A percentile compares a stretch with the other conserved stretches of the same genome.
These are phyloP conservation scores for Danio jaintianensis DNA, from an alignment of 2,797 vertebrate genomes.

Conservation along the genomic window DNA sequence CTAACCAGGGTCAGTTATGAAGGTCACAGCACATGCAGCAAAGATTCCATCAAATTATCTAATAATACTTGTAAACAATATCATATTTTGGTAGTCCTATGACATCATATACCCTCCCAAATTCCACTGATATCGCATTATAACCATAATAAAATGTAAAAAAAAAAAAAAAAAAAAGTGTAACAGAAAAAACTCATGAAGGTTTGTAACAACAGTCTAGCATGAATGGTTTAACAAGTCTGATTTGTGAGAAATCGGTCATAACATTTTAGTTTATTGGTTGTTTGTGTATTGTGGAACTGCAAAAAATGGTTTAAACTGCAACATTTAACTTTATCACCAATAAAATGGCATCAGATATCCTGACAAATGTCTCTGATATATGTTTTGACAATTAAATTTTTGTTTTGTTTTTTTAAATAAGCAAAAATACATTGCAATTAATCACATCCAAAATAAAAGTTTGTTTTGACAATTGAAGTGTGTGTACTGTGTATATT, in stretches of 20 bases:
- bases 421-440: too few relatives aligned
- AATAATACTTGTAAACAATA: not conserved
- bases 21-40: slow-evolving; percentile 32
- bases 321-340: not conserved
- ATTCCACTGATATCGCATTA: not conserved
- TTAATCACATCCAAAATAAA: too few relatives aligned
- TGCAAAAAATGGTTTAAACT: not conserved
- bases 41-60: not conserved
- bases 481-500: too few relatives aligned
- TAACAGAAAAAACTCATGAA: too few relatives aligned
- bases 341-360: not conserved
- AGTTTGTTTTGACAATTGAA: too few relatives aligned
- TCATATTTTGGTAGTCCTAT: not conserved
- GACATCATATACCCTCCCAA: not conserved
- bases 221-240: too few relatives aligned
- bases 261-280: not conserved
- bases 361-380: not conserved
- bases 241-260: not conserved
- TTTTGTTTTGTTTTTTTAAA: too few relatives aligned
- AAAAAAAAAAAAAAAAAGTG: not conserved
- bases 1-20: slow-evolving; percentile 61
- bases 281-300: not conserved
- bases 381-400: not conserved
- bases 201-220: too few relatives aligned
- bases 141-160: not conserved